Evolutionary conservation across 2,888 invertebrate species (phyloP).

Genomic region (Lapara coniferarum): DNA sequence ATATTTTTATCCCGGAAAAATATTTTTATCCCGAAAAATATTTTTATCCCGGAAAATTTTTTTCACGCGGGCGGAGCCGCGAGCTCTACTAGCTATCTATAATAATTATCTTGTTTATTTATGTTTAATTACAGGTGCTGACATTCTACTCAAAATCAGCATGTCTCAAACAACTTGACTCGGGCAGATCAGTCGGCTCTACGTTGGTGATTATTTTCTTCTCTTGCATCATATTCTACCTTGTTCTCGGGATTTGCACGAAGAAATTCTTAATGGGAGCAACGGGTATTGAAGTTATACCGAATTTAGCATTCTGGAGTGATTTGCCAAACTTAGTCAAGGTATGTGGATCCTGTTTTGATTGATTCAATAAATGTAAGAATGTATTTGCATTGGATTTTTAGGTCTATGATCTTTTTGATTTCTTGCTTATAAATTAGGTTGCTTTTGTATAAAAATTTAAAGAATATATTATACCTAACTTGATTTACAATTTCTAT

Average conservation of each 20-base stretch:
- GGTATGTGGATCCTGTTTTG: conserved; percentile 70
- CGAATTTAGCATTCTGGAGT: conserved; percentile 89
- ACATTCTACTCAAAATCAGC: conserved; percentile 78
- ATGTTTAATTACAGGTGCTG: conserved; percentile 61
- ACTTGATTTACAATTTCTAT: too few relatives aligned
- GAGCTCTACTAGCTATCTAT: too few relatives aligned
- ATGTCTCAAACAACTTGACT: conserved; percentile 69
- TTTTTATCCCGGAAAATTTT: too few relatives aligned
- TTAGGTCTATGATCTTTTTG: too few relatives aligned
- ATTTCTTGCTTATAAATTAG: too few relatives aligned
- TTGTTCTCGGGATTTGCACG: conserved; percentile 86
- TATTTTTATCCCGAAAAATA: too few relatives aligned
- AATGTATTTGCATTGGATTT: too few relatives aligned
- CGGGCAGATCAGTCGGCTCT: conserved; percentile 84
- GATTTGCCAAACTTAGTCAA: conserved; percentile 87
- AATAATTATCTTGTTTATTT: background rate
- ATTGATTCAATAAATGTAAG: background rate
- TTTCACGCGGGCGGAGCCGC: too few relatives aligned
- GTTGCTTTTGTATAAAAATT: too few relatives aligned
- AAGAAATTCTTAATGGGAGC: conserved; percentile 88
- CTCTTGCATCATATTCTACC: conserved; percentile 83
- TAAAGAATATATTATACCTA: too few relatives aligned
- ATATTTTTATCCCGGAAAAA: too few relatives aligned
- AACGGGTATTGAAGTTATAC: conserved; percentile 88
- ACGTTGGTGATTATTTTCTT: conserved; percentile 86